A percentile compares a stretch with the other conserved stretches of the same genome.
These are phyloP conservation scores for Motacilla tschutschensis DNA, from an alignment of 2,113 vertebrate genomes.

Conservation along the genomic window DNA sequence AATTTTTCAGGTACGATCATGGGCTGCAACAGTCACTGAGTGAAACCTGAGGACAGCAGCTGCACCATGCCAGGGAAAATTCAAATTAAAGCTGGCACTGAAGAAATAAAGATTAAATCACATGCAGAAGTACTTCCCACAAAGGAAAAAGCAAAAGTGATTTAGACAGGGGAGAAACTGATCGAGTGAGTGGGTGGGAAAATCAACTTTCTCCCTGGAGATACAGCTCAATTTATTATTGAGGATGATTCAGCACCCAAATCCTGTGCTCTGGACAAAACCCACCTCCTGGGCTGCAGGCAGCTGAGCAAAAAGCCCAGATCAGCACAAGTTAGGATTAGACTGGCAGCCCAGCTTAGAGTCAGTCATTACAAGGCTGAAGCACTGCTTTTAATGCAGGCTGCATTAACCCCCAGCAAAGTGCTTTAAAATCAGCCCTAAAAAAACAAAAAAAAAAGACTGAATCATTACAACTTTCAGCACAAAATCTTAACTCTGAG, in stretches of 20 bases:
- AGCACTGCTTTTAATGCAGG: not conserved
- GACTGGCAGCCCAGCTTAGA: not conserved
- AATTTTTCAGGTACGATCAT: not conserved
- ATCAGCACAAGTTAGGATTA: conserved; percentile 23
- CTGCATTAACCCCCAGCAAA: not conserved
- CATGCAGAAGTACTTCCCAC: not conserved
- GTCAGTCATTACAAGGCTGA: conserved; percentile 1
- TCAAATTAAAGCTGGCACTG: not conserved
- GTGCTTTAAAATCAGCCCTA: not conserved
- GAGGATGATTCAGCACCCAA: not conserved
- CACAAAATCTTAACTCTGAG: not conserved
- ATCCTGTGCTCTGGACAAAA: not conserved
- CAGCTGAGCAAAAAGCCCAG: not conserved
- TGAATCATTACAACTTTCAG: not conserved
- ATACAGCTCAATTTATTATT: not conserved
- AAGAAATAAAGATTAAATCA: not conserved
- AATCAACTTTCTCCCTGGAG: not conserved
- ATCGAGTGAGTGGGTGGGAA: not conserved
- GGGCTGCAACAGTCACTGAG: not conserved
- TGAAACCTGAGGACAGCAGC: not conserved
- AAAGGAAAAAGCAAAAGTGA: not conserved
- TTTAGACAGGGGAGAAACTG: not conserved
- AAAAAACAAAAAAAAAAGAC: too few relatives aligned
- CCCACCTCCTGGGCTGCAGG: not conserved
- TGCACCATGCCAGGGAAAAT: not conserved